Percentiles rank a stretch among this genome's conserved stretches.
These are phyloP conservation scores for Sinhomidia bicolor DNA, from an alignment of 2,888 invertebrate genomes.

Conservation along the genomic window DNA sequence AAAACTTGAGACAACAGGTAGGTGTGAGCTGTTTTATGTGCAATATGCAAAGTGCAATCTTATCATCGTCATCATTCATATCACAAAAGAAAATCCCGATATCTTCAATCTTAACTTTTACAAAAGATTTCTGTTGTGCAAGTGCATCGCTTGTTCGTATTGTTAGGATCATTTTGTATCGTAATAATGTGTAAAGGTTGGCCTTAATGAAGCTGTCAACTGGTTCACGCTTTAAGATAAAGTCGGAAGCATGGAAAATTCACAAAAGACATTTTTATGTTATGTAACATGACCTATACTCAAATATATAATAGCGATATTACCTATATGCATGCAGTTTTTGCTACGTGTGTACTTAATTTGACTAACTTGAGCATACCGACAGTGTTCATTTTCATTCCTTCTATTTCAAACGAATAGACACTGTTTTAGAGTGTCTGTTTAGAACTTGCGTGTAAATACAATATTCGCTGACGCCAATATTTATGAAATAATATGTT, in stretches of 20 bases:
- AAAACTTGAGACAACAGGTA: background rate
- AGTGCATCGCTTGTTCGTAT: slow-evolving; percentile 19
- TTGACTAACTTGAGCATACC: too few species aligned
- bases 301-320: background rate
- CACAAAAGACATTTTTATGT: slow-evolving; percentile 1
- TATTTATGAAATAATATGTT: too few species aligned
- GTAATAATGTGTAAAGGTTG: slow-evolving; percentile 14
- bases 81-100: background rate
- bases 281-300: background rate
- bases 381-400: background rate
- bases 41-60: background rate
- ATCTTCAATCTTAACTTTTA: background rate
- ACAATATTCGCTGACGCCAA: too few species aligned
- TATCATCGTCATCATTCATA: background rate
- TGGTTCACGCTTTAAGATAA: slow-evolving; percentile 39
- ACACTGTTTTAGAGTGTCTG: too few species aligned
- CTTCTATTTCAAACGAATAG: background rate
- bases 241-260: slow-evolving; percentile 59
- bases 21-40: too few species aligned
- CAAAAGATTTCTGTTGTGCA: slow-evolving; percentile 3
- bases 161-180: background rate
- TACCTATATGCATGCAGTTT: background rate
- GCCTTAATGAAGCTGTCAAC: slow-evolving; percentile 54
- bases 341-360: background rate
- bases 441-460: too few species aligned